Conservation (phyloP, 2,113 vertebrate genomes). For the Albula goreensis region DNA sequence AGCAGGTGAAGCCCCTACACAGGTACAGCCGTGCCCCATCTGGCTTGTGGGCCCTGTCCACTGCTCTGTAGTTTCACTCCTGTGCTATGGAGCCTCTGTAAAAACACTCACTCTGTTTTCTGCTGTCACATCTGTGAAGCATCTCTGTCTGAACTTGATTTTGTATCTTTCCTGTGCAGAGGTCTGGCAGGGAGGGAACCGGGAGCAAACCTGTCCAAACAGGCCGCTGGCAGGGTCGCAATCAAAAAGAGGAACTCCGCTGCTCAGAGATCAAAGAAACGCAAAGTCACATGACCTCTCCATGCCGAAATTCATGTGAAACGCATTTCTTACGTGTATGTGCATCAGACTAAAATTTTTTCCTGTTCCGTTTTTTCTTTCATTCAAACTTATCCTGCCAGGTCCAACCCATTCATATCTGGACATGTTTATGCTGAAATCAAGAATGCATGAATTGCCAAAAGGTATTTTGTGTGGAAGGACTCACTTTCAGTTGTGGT, state of each 20-base stretch:
- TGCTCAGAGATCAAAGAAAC: slow-evolving; percentile 43
- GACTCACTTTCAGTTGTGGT: neutral
- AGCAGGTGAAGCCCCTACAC: too few relatives aligned
- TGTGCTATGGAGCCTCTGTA: neutral
- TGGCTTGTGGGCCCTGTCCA: too few relatives aligned
- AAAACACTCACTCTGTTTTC: neutral
- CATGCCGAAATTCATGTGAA: neutral
- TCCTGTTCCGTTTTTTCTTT: neutral
- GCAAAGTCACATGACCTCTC: slow-evolving; percentile 24
- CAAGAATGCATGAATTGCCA: neutral
- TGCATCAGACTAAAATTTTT: neutral
- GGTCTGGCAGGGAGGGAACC: slow-evolving; percentile 27
- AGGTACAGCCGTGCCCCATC: too few relatives aligned
- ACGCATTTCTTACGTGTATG: neutral
- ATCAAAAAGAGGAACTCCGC: slow-evolving; percentile 47
- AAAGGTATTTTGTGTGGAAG: neutral
- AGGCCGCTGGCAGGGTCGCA: neutral
- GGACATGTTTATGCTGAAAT: neutral
- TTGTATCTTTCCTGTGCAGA: slow-evolving; percentile 12
- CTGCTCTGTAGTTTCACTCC: neutral
- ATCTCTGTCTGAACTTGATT: slow-evolving; percentile 17
- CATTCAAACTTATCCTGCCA: too few relatives aligned
- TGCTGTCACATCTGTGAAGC: neutral
- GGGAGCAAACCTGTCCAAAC: neutral
- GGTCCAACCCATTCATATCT: too few relatives aligned